Conservation (phyloP, 2,797 vertebrate genomes). For the Melanotaenia trifasciata region DNA sequence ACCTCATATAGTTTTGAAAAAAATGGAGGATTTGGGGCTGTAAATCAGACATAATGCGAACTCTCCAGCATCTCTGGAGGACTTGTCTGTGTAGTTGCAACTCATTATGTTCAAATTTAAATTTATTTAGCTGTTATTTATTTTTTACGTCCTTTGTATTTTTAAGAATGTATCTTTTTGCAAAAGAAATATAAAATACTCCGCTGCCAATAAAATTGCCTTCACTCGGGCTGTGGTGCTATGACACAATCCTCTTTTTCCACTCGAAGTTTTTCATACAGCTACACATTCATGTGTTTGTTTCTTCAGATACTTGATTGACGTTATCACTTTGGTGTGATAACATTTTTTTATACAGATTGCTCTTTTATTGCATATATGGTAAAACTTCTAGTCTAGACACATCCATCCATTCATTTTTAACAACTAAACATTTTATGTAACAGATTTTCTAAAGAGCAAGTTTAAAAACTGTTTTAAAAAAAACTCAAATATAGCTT, state of each 20-base stretch:
- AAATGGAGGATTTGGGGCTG: neutral
- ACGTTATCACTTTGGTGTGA: conserved; percentile 2
- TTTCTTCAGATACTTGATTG: neutral
- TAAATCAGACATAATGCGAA: conserved; percentile 4
- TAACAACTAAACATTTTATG: neutral
- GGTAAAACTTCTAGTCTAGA: neutral
- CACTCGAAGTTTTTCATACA: conserved; percentile 11
- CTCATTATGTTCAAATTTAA: conserved; percentile 17
- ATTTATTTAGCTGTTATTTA: conserved; percentile 61
- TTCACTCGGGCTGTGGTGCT: conserved; percentile 68
- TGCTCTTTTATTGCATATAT: neutral
- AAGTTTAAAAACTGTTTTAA: neutral
- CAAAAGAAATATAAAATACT: conserved; percentile 21
- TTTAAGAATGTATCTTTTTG: conserved; percentile 50
- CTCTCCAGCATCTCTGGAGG: neutral
- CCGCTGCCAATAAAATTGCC: conserved; percentile 66
- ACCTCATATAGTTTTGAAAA: conserved; percentile 47
- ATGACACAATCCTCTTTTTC: conserved; percentile 27
- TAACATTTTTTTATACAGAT: neutral
- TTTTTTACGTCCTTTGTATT: conserved; percentile 64
- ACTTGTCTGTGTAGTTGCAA: conserved; percentile 16
- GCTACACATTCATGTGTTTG: conserved; percentile 13
- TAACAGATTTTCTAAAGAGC: neutral
- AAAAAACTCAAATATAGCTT: neutral
- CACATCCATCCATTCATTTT: neutral